Percentiles rank a stretch among this genome's conserved stretches.
phyloP scores from a whole-genome alignment of 2,888 invertebrate genomes.

The Luperina testacea region DNA sequence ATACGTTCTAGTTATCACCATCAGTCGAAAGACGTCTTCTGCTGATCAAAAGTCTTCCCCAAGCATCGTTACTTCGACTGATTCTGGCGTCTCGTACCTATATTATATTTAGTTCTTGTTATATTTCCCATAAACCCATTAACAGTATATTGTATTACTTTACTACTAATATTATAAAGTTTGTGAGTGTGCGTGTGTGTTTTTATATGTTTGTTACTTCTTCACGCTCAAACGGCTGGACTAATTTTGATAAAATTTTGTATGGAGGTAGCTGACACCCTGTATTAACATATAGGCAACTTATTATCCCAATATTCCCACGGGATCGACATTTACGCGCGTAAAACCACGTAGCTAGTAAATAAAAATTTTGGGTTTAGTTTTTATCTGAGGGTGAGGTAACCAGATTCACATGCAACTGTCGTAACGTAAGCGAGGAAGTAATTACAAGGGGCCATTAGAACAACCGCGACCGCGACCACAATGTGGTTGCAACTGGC shows the following conservation, averaged over 20 bases:
- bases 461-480: slow-evolving; percentile 72
- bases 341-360: not conserved
- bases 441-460: slow-evolving; percentile 81
- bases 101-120: not conserved
- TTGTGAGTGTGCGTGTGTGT: no score
- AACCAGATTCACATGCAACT: slow-evolving; percentile 65
- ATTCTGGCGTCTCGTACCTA: not conserved
- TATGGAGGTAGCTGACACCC: no score
- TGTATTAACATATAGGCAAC: no score
- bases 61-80: not conserved
- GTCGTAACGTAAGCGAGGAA: slow-evolving; percentile 78
- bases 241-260: no score
- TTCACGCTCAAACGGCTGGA: no score
- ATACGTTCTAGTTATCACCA: not conserved
- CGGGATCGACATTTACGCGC: no score
- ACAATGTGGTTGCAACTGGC: slow-evolving; percentile 62
- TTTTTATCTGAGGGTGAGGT: no score
- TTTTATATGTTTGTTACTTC: no score
- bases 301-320: no score
- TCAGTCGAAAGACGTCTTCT: not conserved
- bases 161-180: no score
- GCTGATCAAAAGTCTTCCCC: no score
- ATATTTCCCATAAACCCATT: not conserved
- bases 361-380: slow-evolving; percentile 20
- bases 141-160: not conserved